Percentiles rank a stretch among this genome's conserved stretches.
These are phyloP conservation scores for Anthophora plumipes DNA, from an alignment of 2,888 invertebrate species.

Conservation along the genomic window DNA sequence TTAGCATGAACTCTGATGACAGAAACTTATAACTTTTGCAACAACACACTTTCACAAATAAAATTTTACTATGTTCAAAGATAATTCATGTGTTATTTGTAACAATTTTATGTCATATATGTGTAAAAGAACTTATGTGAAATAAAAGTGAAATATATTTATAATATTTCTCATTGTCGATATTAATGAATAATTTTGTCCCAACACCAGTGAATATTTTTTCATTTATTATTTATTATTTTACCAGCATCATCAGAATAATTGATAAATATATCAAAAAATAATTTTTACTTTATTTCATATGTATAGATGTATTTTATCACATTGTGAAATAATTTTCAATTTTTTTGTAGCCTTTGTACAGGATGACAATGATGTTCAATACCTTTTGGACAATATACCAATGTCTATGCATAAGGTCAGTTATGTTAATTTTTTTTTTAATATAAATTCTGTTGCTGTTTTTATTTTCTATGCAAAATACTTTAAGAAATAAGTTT, in stretches of 20 bases:
- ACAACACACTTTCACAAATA: background rate
- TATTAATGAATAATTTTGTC: background rate
- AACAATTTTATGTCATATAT: slow-evolving; percentile 14
- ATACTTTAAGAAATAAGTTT: background rate
- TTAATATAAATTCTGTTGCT: background rate
- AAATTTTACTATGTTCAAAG: background rate
- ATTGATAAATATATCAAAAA: background rate
- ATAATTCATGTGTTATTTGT: background rate
- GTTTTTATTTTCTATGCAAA: background rate
- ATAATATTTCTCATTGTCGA: background rate
- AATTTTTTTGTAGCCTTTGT: slow-evolving; percentile 87
- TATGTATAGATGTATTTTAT: background rate
- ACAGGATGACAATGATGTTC: slow-evolving; percentile 89
- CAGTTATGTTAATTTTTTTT: slow-evolving; percentile 45
- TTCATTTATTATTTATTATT: background rate
- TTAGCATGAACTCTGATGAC: background rate
- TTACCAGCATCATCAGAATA: background rate
- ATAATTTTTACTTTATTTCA: background rate
- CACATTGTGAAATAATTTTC: background rate
- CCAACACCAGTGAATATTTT: background rate
- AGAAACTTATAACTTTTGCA: background rate
- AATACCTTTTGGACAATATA: slow-evolving; percentile 89
- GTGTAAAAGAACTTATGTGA: background rate
- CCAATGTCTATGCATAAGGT: slow-evolving; percentile 86
- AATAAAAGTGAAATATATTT: background rate